A percentile compares a stretch with the other conserved stretches of the same genome.
phyloP scores from a whole-genome alignment of 2,888 invertebrate species.

The Cephus sareptanus region DNA sequence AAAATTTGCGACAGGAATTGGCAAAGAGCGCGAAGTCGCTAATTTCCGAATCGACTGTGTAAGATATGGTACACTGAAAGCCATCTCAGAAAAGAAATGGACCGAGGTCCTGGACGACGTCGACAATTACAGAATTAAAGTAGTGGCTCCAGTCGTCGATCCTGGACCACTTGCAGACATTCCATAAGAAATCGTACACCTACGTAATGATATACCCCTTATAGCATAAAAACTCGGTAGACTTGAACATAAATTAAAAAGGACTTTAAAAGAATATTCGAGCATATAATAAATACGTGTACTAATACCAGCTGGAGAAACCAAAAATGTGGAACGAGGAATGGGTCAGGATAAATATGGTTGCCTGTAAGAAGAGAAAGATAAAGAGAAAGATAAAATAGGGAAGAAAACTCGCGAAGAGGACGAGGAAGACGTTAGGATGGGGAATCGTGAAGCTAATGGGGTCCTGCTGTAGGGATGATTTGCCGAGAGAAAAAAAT shows the following conservation, averaged over 20 bases:
- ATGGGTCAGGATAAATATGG: not conserved
- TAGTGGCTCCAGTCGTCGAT: no score
- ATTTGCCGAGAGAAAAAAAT: not conserved
- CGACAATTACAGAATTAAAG: slow-evolving; percentile 20
- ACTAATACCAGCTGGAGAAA: not conserved
- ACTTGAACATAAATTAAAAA: slow-evolving; percentile 17
- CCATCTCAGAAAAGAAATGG: slow-evolving; percentile 23
- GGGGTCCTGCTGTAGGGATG: not conserved
- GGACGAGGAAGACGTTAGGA: not conserved
- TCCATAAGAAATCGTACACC: not conserved
- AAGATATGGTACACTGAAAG: not conserved
- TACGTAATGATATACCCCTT: not conserved
- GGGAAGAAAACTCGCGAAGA: not conserved
- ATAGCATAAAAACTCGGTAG: slow-evolving; percentile 7
- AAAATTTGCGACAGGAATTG: not conserved
- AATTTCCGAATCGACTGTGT: not conserved
- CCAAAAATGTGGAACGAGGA: not conserved
- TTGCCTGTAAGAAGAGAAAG: not conserved
- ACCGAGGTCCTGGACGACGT: slow-evolving; percentile 25
- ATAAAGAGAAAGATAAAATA: not conserved
- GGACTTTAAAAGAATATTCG: not conserved
- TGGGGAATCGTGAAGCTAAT: not conserved
- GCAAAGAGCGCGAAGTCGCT: not conserved
- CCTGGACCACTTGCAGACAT: no score
- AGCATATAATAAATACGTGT: not conserved